Evolutionary conservation across 1,140 invertebrate genomes (phyloP).

Genomic region (Cotesia glomerata): DNA sequence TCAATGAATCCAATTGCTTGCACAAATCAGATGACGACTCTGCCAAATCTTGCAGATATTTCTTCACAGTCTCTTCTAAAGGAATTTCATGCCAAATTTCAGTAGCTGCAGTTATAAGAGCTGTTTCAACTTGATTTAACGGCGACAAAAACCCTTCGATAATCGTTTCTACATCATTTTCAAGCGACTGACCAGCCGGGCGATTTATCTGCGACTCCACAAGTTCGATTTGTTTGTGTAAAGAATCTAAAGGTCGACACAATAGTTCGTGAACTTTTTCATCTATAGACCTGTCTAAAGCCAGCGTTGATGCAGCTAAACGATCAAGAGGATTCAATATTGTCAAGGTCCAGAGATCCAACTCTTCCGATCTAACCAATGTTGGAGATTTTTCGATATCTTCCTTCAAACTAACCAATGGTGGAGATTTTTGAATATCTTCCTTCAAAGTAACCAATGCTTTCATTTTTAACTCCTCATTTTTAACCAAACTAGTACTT

Average conservation of each 20-base stretch:
- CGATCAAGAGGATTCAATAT: constrained; percentile 39
- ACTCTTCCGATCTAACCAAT: constrained; percentile 16
- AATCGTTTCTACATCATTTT: constrained; percentile 50
- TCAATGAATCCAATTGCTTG: constrained; percentile 17
- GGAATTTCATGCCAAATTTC: constrained; percentile 28
- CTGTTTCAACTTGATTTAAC: constrained; percentile 45
- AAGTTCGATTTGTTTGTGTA: constrained; percentile 51
- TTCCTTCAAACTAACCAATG: constrained; percentile 7
- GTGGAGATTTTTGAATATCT: neutral
- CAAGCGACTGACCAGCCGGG: constrained; percentile 41
- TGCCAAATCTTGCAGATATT: constrained; percentile 39
- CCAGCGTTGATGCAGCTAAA: constrained; percentile 37
- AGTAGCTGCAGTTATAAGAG: constrained; percentile 42
- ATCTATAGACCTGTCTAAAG: constrained; percentile 43
- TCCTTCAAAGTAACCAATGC: neutral
- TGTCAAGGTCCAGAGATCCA: constrained; percentile 29
- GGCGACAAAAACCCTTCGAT: constrained; percentile 57
- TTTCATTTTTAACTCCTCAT: too few relatives aligned
- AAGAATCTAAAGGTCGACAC: constrained; percentile 46
- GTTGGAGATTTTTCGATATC: neutral
- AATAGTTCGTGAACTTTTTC: constrained; percentile 36
- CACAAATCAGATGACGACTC: constrained; percentile 41
- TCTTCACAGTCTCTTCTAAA: neutral
- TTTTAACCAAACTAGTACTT: neutral
- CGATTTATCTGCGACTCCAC: constrained; percentile 45